Percentiles rank a stretch among this genome's conserved stretches.
phyloP scores from a whole-genome alignment of 2,113 vertebrate species.

The Puntigrus tetrazona region DNA sequence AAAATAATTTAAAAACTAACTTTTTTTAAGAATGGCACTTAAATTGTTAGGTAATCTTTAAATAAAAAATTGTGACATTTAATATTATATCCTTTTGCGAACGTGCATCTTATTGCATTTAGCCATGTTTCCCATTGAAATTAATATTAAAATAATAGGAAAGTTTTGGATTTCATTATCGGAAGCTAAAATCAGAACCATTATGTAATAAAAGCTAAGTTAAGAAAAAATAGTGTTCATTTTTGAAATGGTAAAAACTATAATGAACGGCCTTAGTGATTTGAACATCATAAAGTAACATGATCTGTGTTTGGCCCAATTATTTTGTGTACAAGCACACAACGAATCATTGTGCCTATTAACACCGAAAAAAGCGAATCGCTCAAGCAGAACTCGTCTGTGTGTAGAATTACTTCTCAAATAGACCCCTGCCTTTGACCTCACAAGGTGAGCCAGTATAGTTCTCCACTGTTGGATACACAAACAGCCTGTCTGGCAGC shows the following conservation, averaged over 20 bases:
- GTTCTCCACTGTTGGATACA: conserved; percentile 34
- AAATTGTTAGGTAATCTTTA: background rate
- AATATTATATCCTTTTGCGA: background rate
- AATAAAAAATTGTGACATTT: background rate
- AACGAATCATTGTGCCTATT: background rate
- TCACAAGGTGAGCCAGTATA: conserved; percentile 32
- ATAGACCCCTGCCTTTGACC: conserved; percentile 45
- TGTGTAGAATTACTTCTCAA: conserved; percentile 43
- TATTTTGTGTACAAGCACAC: background rate
- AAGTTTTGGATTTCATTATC: background rate
- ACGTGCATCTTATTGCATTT: background rate
- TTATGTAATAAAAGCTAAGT: background rate
- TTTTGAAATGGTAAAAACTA: background rate
- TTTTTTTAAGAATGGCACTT: background rate
- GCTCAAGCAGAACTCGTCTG: background rate
- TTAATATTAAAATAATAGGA: background rate
- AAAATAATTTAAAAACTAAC: too few relatives aligned
- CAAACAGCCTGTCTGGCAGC: conserved; percentile 38
- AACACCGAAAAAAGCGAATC: background rate
- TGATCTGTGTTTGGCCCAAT: background rate
- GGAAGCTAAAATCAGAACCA: background rate
- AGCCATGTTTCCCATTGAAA: background rate
- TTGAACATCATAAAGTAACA: background rate
- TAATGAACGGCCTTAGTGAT: background rate
- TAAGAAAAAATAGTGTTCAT: background rate